A percentile compares a stretch with the other conserved stretches of the same genome.
These are phyloP conservation scores for Dysidea cf. avara DNA, from an alignment of 37 sponge, comb jelly and placozoan species.

Conservation along the genomic window DNA sequence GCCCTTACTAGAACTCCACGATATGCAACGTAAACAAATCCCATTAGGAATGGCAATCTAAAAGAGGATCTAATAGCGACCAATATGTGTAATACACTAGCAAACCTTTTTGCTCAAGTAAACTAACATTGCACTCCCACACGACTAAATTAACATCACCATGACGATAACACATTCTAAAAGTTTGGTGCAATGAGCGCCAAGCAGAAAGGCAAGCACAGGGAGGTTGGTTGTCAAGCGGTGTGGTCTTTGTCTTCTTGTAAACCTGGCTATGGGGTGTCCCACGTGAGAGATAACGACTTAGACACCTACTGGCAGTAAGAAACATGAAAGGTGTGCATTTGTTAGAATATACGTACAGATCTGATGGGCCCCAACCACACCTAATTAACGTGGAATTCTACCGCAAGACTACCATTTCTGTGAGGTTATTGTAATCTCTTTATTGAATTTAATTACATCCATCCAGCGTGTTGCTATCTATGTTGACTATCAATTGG, in stretches of 20 bases:
- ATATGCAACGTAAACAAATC: conserved; percentile 56
- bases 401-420: conserved; percentile 71
- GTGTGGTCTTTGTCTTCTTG: conserved; percentile 98
- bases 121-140: conserved; percentile 83
- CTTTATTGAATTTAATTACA: neutral
- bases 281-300: conserved; percentile 78
- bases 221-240: conserved; percentile 75
- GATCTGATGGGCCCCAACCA: conserved; percentile 95
- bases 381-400: conserved; percentile 91
- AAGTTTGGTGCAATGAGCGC: too few species aligned
- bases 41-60: conserved; percentile 97
- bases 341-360: neutral
- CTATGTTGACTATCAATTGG: conserved; percentile 77
- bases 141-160: too few species aligned
- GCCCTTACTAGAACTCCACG: conserved; percentile 85
- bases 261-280: conserved; percentile 92
- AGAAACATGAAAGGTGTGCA: conserved; percentile 21
- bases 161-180: too few species aligned
- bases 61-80: neutral
- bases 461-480: conserved; percentile 48
- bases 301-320: conserved; percentile 96
- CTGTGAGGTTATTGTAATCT: conserved; percentile 5
- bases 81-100: neutral
- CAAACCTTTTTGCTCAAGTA: conserved; percentile 96
- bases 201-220: neutral